Percentiles rank a stretch among this genome's conserved stretches.
phyloP scores from a whole-genome alignment of 2,888 invertebrate species.

The Augiades crinisus region DNA sequence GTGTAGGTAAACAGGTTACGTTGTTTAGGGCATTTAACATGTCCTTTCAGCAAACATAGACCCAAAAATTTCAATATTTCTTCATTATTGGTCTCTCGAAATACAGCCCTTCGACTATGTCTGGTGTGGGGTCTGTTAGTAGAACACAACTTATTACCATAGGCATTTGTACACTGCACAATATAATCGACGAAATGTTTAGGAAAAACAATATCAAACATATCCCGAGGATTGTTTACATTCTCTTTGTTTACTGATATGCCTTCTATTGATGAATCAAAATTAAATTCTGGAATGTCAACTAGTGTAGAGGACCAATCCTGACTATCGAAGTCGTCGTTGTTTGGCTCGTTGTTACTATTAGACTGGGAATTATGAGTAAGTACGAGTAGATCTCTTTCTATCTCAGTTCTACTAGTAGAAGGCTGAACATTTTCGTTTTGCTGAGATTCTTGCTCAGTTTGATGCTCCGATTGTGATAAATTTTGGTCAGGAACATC shows the following conservation, averaged over 20 bases:
- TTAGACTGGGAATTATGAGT: too few species aligned
- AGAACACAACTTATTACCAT: slow-evolving; percentile 25
- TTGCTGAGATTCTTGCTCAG: too few species aligned
- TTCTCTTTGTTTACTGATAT: too few species aligned
- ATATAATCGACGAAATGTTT: slow-evolving; percentile 26
- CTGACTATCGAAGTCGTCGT: too few species aligned
- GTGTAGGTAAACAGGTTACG: slow-evolving; percentile 29
- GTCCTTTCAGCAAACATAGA: slow-evolving; percentile 27
- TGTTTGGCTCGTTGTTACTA: too few species aligned
- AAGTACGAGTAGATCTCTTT: too few species aligned
- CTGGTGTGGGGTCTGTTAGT: slow-evolving; percentile 29
- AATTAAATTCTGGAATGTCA: slow-evolving; percentile 29
- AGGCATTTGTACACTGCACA: slow-evolving; percentile 29
- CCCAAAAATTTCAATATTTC: slow-evolving; percentile 29
- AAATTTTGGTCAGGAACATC: too few species aligned
- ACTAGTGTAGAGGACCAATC: slow-evolving; percentile 25
- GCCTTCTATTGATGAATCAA: slow-evolving; percentile 27
- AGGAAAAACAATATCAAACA: slow-evolving; percentile 27
- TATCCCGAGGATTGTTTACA: slow-evolving; percentile 22
- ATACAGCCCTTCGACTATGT: slow-evolving; percentile 26
- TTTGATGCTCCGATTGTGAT: too few species aligned
- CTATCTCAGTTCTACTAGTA: too few species aligned
- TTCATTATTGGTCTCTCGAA: slow-evolving; percentile 25
- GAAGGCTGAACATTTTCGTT: too few species aligned
- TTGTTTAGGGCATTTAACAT: slow-evolving; percentile 25